Evolutionary conservation across 1,140 invertebrate species (phyloP).

Genomic region (Elymnias hypermnestra): DNA sequence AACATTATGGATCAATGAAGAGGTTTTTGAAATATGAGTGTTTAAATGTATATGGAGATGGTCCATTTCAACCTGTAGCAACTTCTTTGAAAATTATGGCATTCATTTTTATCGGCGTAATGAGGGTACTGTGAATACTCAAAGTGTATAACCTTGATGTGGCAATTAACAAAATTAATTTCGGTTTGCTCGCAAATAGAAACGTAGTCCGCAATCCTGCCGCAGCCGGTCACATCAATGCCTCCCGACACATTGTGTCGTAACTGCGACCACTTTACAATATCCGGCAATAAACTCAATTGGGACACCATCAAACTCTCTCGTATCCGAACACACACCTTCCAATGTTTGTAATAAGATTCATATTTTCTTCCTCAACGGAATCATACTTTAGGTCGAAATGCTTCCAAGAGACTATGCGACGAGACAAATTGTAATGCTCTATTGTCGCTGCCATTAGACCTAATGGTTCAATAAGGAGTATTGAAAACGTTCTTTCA

Average conservation of each 20-base stretch:
- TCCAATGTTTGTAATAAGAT: conserved; percentile 37
- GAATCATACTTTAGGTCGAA: conserved; percentile 25
- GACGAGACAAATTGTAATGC: conserved; percentile 68
- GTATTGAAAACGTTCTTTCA: conserved; percentile 69
- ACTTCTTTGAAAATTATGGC: background rate
- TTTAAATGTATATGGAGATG: background rate
- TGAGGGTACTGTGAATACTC: conserved; percentile 20
- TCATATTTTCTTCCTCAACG: conserved; percentile 35
- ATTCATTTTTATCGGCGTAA: background rate
- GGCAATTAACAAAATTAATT: conserved; percentile 39
- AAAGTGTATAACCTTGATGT: conserved; percentile 23
- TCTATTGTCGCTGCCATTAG: conserved; percentile 68
- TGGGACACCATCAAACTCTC: conserved; percentile 35
- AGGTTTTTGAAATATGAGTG: too few relatives aligned
- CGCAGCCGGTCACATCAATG: conserved; percentile 40
- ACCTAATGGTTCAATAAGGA: conserved; percentile 66
- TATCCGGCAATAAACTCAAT: conserved; percentile 68
- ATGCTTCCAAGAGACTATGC: conserved; percentile 23
- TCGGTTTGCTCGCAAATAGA: conserved; percentile 30
- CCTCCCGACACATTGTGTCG: conserved; percentile 46
- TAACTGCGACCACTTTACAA: conserved; percentile 65
- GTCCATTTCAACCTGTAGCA: conserved; percentile 6
- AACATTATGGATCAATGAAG: too few relatives aligned
- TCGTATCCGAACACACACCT: conserved; percentile 35
- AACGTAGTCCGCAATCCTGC: conserved; percentile 26